Conservation (phyloP, 1,140 invertebrate species). For the Zaprionus africanus region DNA sequence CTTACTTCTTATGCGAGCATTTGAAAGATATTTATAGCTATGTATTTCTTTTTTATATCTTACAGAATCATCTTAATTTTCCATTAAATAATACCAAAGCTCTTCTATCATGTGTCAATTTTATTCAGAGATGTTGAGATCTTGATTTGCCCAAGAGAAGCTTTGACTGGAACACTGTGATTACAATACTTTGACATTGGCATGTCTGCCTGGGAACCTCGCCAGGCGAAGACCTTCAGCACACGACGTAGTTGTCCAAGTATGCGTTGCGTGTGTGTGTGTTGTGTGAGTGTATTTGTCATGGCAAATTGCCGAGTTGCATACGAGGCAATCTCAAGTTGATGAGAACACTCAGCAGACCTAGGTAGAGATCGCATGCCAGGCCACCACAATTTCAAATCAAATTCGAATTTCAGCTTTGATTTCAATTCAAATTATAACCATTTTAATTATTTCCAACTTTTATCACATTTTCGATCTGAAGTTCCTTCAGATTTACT, state of each 20-base stretch:
- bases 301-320: conserved; percentile 31
- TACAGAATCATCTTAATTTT: background rate
- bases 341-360: conserved; percentile 49
- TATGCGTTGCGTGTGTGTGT: conserved; percentile 31
- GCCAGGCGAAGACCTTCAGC: conserved; percentile 59
- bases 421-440: conserved; percentile 18
- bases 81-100: background rate
- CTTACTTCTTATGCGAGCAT: too few relatives aligned
- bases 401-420: conserved; percentile 26
- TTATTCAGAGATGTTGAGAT: background rate
- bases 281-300: conserved; percentile 24
- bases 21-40: too few relatives aligned
- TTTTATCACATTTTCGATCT: conserved; percentile 8
- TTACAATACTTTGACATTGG: conserved; percentile 71
- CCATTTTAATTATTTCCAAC: background rate
- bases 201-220: conserved; percentile 73
- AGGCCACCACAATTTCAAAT: conserved; percentile 42
- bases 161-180: conserved; percentile 39
- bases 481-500: conserved; percentile 84
- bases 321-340: conserved; percentile 23
- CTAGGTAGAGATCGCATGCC: conserved; percentile 60
- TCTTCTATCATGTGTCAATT: background rate
- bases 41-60: too few relatives aligned
- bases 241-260: conserved; percentile 36
- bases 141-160: conserved; percentile 12